These are phyloP conservation scores for Neomonachus schauinslandi DNA, from an alignment of 2,113 vertebrate species.

Conservation along the genomic window DNA sequence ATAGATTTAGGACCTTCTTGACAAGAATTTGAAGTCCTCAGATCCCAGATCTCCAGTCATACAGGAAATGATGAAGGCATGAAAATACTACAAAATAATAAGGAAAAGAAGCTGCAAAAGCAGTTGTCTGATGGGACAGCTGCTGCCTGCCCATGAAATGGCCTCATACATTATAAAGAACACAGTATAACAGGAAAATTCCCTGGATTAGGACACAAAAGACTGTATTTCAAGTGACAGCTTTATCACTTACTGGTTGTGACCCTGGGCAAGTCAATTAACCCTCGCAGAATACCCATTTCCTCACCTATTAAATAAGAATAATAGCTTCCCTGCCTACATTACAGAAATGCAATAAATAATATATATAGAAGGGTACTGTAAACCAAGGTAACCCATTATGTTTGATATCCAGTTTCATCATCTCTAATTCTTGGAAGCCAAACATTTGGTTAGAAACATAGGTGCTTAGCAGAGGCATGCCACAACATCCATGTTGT, in stretches of 20 bases:
- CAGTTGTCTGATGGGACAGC: slow-evolving; percentile 19
- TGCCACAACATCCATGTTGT: not conserved
- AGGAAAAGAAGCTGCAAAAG: not conserved
- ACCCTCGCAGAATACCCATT: slow-evolving; percentile 24
- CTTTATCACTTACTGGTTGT: slow-evolving; percentile 42
- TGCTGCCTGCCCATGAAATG: not conserved
- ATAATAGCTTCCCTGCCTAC: not conserved
- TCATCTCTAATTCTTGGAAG: not conserved
- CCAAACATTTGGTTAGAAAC: slow-evolving; percentile 8
- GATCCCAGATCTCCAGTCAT: not conserved
- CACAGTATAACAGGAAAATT: not conserved
- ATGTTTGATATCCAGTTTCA: not conserved
- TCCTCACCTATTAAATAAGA: slow-evolving; percentile 52
- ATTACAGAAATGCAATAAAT: slow-evolving; percentile 15
- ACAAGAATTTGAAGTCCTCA: not conserved
- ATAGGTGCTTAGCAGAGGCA: not conserved
- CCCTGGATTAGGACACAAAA: slow-evolving; percentile 23
- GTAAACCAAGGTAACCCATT: not conserved
- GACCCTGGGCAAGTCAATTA: slow-evolving; percentile 57
- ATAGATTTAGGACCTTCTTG: not conserved
- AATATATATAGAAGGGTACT: not conserved
- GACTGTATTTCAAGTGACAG: slow-evolving; percentile 26
- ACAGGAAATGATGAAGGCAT: not conserved
- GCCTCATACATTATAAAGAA: not conserved
- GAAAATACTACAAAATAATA: slow-evolving; percentile 10